phyloP scores from a whole-genome alignment of 2,113 vertebrate species.

The Nematolebias whitei region DNA sequence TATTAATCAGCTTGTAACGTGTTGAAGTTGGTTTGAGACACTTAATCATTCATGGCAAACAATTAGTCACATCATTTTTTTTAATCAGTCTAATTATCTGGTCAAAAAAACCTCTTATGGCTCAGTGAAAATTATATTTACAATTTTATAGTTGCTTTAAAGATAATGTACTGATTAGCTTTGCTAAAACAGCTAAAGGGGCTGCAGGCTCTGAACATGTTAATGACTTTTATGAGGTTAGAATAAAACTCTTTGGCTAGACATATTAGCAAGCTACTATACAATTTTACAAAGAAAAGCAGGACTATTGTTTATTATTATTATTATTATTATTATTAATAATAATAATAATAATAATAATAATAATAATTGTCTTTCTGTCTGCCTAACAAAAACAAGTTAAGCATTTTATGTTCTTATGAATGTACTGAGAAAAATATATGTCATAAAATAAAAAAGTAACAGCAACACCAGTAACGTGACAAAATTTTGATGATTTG shows the following conservation, averaged over 20 bases:
- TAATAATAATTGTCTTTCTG: not conserved
- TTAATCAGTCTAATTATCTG: conserved; percentile 5
- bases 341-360: no score
- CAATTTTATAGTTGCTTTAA: not conserved
- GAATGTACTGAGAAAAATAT: not conserved
- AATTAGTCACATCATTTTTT: not conserved
- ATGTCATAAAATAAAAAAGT: not conserved
- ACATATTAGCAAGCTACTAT: not conserved
- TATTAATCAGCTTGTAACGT: conserved; percentile 27
- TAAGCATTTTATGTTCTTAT: not conserved
- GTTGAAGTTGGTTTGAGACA: conserved; percentile 18
- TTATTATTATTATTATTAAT: no score
- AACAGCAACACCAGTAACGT: not conserved
- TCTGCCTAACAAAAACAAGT: no score
- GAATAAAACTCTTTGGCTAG: not conserved
- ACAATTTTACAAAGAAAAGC: not conserved
- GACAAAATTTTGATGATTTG: not conserved
- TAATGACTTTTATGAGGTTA: no score
- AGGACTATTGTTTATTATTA: not conserved
- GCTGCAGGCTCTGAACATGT: no score
- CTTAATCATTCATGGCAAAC: conserved; percentile 31
- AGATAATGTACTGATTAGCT: not conserved
- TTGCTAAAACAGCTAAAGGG: not conserved
- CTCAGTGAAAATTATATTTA: not conserved
- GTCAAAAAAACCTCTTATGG: not conserved